These are phyloP conservation scores for Ursus arctos DNA, from an alignment of 2,113 vertebrate species.

Conservation along the genomic window DNA sequence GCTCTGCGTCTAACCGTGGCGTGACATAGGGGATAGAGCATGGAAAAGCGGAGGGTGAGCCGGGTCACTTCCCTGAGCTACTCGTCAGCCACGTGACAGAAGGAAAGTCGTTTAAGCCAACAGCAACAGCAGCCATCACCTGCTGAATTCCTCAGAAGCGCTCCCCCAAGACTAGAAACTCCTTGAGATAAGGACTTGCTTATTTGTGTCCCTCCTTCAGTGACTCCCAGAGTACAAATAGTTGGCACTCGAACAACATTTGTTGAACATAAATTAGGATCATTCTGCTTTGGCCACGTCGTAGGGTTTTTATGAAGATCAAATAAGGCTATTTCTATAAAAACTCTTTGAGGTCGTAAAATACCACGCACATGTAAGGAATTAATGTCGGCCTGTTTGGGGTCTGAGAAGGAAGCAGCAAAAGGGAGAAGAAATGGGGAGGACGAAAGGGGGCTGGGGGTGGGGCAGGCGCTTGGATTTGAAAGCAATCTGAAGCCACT, in stretches of 20 bases:
- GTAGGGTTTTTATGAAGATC: neutral
- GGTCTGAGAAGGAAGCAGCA: conserved; percentile 38
- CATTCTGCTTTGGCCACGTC: neutral
- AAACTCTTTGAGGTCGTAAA: conserved; percentile 36
- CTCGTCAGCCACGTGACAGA: neutral
- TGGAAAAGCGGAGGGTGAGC: neutral
- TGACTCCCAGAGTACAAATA: neutral
- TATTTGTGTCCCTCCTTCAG: neutral
- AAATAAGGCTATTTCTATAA: conserved; percentile 20
- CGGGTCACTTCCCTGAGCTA: neutral
- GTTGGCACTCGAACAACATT: neutral
- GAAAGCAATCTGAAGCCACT: neutral
- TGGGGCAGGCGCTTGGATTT: neutral
- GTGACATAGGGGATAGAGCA: neutral
- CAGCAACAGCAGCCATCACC: neutral
- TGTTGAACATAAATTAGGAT: neutral
- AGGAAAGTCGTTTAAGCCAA: neutral
- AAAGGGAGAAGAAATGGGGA: conserved; percentile 18
- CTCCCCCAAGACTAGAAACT: neutral
- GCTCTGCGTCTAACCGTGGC: neutral
- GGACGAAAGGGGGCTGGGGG: neutral
- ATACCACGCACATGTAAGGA: neutral
- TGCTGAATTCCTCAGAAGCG: neutral
- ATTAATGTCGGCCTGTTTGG: neutral
- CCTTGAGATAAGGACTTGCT: neutral